Conservation (phyloP, 2,113 vertebrate species). For the Orcinus orca region DNA sequence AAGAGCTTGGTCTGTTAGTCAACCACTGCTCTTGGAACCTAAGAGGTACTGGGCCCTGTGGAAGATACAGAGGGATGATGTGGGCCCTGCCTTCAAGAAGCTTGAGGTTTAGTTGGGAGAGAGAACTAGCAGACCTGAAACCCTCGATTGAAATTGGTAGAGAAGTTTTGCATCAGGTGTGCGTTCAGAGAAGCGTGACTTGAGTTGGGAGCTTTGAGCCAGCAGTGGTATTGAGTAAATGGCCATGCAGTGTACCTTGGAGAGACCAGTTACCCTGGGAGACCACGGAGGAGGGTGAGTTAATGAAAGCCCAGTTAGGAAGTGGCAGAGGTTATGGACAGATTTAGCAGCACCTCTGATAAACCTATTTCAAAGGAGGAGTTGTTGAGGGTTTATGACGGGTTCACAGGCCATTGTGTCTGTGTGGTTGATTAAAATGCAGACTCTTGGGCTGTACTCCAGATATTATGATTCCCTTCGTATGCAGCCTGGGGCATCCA, state of each 20-base stretch:
- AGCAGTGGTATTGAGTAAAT: not conserved
- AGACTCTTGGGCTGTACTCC: not conserved
- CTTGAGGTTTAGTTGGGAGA: not conserved
- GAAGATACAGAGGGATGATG: not conserved
- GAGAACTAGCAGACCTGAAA: not conserved
- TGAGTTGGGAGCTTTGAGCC: not conserved
- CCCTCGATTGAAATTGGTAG: not conserved
- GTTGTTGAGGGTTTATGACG: not conserved
- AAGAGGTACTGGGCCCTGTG: not conserved
- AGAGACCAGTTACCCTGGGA: not conserved
- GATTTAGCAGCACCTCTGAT: not conserved
- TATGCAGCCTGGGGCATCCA: not conserved
- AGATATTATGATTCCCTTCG: not conserved
- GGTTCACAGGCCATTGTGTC: not conserved
- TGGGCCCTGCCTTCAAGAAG: not conserved
- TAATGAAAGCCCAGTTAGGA: not conserved
- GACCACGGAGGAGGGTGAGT: not conserved
- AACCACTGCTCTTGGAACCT: not conserved
- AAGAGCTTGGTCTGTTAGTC: not conserved
- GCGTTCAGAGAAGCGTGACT: not conserved
- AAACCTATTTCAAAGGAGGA: not conserved
- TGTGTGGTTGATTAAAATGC: not conserved
- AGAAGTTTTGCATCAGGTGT: not conserved
- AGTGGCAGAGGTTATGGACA: not conserved
- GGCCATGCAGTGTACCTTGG: not conserved